Base-by-base conservation (phyloP, 2,888 invertebrate species). In the Tribolium freemani region DNA sequence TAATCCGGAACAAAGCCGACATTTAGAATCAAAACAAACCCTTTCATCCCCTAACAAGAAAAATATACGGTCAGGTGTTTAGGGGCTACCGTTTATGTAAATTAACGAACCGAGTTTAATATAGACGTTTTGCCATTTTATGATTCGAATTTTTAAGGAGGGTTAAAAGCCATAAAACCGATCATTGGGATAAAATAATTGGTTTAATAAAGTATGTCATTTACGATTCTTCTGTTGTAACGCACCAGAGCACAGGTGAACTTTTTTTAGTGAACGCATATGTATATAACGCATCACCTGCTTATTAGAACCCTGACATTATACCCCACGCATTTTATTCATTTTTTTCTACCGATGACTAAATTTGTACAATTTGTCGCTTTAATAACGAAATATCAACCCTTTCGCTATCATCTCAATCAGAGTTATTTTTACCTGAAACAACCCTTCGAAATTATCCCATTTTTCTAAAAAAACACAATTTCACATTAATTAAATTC, bases 321-420 rank as follows among this genome's bases (percentile, higher is more conserved):
- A 70, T 73, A 73, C 80, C 78, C 78, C 78, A 79, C 80, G 78
- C 80, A 78, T 77, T 75, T 73, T 76, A 74, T 76, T 73, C 61
- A 56, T 56, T 74, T 74, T 73, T 77, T 75, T 48, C 69, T 56
- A 56, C 6, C 69, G 46, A 72, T 69, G 64, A 64, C 61, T 72
- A 71, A 76, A 76, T 75, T 78, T 77, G 66, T 75, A 77, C 81
- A 79, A 81, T 81, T 81, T 81, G 81, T 79, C 79, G 79, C 75
- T 79, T 74, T 79, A 81, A 80, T 80, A 70, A 76, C 72, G 53
- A 72, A 78, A 79, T 78, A 77, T 78, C 77, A 80, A 73, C 78
- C 74, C 72, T 61, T 72, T 45, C 16, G 6, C 45, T 69, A 69
- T 69, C 56, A 31, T 30, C 61, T 69, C 16, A 11, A 57, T 69